Evolutionary conservation across 2,113 vertebrate genomes (phyloP).

Genomic region (Lepus americanus): DNA sequence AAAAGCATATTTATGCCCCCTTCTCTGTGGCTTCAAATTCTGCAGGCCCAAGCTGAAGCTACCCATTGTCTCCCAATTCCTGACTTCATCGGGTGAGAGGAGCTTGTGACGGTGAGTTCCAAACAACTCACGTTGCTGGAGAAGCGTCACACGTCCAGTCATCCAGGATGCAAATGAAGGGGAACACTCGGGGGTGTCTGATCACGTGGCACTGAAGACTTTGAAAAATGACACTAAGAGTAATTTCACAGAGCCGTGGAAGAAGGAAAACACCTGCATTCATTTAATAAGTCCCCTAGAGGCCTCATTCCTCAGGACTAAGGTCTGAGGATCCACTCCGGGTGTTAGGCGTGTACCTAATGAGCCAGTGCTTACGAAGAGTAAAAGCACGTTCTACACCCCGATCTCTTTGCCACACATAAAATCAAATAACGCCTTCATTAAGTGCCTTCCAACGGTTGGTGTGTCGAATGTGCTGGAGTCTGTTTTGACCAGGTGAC

Average conservation of each 20-base stretch:
- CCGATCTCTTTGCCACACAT: constrained; percentile 38
- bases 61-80: not conserved
- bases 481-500: not conserved
- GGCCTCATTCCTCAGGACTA: constrained; percentile 53
- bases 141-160: not conserved
- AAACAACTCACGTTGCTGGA: not conserved
- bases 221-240: constrained; percentile 52
- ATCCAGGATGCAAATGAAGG: constrained; percentile 18
- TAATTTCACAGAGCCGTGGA: constrained; percentile 2
- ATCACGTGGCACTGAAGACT: not conserved
- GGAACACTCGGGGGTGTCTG: not conserved
- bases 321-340: not conserved
- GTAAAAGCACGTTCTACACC: constrained; percentile 31
- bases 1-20: not conserved
- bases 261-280: constrained; percentile 65
- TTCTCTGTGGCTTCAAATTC: not conserved
- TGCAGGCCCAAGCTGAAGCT: not conserved
- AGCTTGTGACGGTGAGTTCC: not conserved
- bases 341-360: not conserved
- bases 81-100: not conserved
- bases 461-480: not conserved
- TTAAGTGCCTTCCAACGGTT: constrained; percentile 10
- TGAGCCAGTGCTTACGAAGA: not conserved
- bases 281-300: constrained; percentile 59
- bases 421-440: constrained; percentile 18